A percentile compares a stretch with the other conserved stretches of the same genome.
Evolutionary conservation across 2,888 invertebrate genomes (phyloP).

Genomic region (Odontothrips loti): DNA sequence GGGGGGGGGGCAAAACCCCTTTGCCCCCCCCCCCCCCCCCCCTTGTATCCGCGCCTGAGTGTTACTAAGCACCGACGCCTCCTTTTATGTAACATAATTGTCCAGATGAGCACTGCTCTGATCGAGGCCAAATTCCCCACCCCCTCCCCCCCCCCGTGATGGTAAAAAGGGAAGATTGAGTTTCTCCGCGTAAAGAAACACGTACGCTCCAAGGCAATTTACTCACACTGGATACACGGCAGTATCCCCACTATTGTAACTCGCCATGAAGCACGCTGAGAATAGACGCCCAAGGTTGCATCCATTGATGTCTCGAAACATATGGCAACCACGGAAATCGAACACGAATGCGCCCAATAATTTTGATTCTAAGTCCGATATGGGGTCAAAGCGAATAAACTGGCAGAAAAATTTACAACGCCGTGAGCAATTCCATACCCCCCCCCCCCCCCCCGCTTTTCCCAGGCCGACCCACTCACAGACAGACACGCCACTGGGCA

Average conservation of each 20-base stretch:
- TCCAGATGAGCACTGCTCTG: too few relatives aligned
- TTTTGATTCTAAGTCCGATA: not conserved
- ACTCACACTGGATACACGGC: too few relatives aligned
- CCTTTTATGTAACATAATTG: too few relatives aligned
- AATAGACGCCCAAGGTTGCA: slow-evolving; percentile 16
- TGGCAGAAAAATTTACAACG: not conserved
- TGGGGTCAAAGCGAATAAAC: not conserved
- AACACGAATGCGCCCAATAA: not conserved
- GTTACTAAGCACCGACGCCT: too few relatives aligned
- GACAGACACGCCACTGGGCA: not conserved
- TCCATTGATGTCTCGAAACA: not conserved
- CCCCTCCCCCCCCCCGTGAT: not conserved
- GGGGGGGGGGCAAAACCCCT: too few relatives aligned
- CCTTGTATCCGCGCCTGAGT: too few relatives aligned
- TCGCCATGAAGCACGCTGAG: not conserved
- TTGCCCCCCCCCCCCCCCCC: too few relatives aligned
- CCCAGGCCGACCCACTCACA: not conserved
- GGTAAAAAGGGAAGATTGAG: not conserved
- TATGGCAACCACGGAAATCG: not conserved
- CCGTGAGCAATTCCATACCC: not conserved
- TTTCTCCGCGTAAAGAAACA: too few relatives aligned
- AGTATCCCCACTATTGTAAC: not conserved
- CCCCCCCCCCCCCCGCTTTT: not conserved
- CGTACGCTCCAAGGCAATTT: too few relatives aligned
- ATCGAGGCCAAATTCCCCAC: too few relatives aligned